Percentiles rank a stretch among this genome's conserved stretches.
These are phyloP conservation scores for Bactericera cockerelli DNA, from an alignment of 1,140 invertebrate genomes.

Conservation along the genomic window DNA sequence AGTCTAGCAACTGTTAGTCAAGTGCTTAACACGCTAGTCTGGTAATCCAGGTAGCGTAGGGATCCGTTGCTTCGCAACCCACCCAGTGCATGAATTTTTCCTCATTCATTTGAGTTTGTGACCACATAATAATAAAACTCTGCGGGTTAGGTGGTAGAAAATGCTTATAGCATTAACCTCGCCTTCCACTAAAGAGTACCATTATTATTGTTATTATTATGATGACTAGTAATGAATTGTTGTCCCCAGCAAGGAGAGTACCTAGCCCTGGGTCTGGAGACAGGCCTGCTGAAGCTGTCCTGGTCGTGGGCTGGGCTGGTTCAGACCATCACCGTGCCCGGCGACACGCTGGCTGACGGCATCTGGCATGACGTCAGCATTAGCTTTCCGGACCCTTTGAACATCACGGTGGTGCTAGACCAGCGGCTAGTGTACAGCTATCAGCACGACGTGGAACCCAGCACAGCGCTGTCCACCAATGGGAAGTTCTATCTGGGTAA, in stretches of 20 bases:
- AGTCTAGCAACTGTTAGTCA: too few relatives aligned
- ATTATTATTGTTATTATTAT: too few relatives aligned
- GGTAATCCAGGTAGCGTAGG: too few relatives aligned
- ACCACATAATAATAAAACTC: too few relatives aligned
- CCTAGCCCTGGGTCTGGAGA: conserved; percentile 44
- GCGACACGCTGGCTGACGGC: conserved; percentile 41
- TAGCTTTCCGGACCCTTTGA: conserved; percentile 29
- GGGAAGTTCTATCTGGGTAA: conserved; percentile 34
- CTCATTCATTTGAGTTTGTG: too few relatives aligned
- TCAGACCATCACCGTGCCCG: conserved; percentile 34
- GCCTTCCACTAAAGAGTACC: too few relatives aligned
- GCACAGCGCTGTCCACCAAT: conserved; percentile 27
- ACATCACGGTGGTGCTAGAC: conserved; percentile 37
- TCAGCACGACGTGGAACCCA: conserved; percentile 22
- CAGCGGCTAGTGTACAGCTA: conserved; percentile 34
- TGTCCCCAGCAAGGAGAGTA: conserved; percentile 30
- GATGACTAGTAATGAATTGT: too few relatives aligned
- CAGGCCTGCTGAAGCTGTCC: conserved; percentile 42
- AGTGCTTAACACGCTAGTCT: too few relatives aligned
- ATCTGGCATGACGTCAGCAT: conserved; percentile 43
- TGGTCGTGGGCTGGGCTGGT: conserved; percentile 28
- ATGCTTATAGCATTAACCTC: too few relatives aligned
- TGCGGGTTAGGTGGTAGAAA: too few relatives aligned
- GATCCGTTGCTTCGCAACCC: too few relatives aligned
- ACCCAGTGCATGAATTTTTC: too few relatives aligned